Base-by-base conservation (phyloP, 1,140 invertebrate species). In the Nomia melanderi region DNA sequence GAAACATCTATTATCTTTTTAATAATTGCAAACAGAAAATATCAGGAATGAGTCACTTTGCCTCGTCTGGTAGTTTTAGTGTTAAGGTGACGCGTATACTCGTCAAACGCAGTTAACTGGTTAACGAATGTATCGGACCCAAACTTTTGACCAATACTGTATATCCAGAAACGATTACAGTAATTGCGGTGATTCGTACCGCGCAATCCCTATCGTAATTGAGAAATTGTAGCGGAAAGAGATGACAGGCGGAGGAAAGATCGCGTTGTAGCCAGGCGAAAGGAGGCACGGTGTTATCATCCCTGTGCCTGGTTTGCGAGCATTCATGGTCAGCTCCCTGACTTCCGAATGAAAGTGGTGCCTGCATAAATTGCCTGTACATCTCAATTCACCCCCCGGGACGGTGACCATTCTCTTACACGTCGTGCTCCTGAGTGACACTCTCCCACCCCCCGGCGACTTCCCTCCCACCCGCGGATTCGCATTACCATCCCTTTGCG, bases 331-430 rank as follows among this genome's bases (percentile, higher is more conserved):
- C 81, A 85, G 62, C 73, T 36, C 72, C 64, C 74, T 74, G 80
- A 87, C 78, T 88, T 90, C 84, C 86, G 83, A 79, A 79, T 75
- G 81, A 83, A 86, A 90, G 85, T 87, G 84, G 66, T 73, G 83
- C 33, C n/a, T 89, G 88, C 88, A 90, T 90, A 90, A 90, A 91
- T 88, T 87, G 86, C 81, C 88, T 78, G 82, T 90, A 86, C 85
- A 87, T 89, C 89, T 91, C 88, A 89, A 90, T 90, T 91, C 88
- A 85, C 88, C 89, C 82, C 89, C 90, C 84, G 79, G 75, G 77
- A 84, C 81, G 81, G 84, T 87, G 85, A 86, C 78, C 87, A 87
- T 89, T 88, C 80, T 84, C 81, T 89, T 88, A 89, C 88, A 88
- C 87, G 86, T 89, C 86, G 81, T 86, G 83, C 78, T 86, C 76